phyloP scores from a whole-genome alignment of 2,888 invertebrate species.

The Dastarcus helophoroides region DNA sequence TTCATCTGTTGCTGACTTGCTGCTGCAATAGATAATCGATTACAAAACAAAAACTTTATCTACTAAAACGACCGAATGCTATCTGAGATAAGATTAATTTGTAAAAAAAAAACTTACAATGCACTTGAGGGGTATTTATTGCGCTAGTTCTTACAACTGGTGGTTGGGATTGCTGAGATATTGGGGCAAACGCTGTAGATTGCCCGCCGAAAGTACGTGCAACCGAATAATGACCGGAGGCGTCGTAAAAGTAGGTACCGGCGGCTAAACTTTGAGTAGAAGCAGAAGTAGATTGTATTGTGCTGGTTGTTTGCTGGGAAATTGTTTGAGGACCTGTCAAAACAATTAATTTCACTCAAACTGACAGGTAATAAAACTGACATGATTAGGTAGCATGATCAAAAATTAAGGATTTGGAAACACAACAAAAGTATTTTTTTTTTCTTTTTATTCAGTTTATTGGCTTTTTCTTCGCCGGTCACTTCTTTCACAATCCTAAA shows the following conservation, averaged over 20 bases:
- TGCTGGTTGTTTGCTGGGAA: conserved; percentile 22
- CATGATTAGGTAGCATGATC: too few relatives aligned
- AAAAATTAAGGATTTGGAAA: too few relatives aligned
- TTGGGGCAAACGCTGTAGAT: conserved; percentile 26
- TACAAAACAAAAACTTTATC: background rate
- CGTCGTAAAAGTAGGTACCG: conserved; percentile 33
- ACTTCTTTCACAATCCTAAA: too few relatives aligned
- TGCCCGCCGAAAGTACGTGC: conserved; percentile 28
- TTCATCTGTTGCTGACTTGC: conserved; percentile 31
- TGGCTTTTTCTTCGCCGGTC: too few relatives aligned
- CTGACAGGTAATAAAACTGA: conserved; percentile 1
- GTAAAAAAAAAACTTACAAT: too few relatives aligned
- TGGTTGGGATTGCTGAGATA: conserved; percentile 28
- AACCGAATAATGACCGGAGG: conserved; percentile 28
- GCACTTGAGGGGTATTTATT: conserved; percentile 25
- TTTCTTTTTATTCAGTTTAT: too few relatives aligned
- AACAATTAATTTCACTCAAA: background rate
- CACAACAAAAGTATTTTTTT: too few relatives aligned
- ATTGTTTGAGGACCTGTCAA: conserved; percentile 25
- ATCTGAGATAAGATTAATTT: too few relatives aligned
- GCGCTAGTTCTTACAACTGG: conserved; percentile 24
- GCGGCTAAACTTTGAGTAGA: conserved; percentile 31
- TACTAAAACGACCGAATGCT: too few relatives aligned
- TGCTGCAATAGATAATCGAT: conserved; percentile 7
- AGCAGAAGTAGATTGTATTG: conserved; percentile 26